Base-by-base conservation (phyloP, 1,140 invertebrate genomes). In the Vanessa atalanta region DNA sequence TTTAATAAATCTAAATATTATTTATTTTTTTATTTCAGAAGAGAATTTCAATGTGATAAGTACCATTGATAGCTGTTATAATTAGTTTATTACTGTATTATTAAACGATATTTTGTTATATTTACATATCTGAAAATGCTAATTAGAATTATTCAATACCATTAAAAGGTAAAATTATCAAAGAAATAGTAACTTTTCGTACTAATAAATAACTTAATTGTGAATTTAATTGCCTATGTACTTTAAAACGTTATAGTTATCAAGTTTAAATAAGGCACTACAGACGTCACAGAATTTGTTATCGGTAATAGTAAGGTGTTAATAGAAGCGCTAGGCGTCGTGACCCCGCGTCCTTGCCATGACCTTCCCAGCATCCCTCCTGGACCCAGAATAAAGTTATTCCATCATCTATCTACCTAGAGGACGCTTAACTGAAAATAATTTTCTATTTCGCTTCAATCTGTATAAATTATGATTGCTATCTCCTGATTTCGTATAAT, bases 301-400 rank as follows among this genome's bases (percentile, higher is more conserved):
- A 61, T 61, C 31, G 6, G 43, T 61, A 61, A 61, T 61, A 43
- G 43, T 23, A 50, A 63, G 68, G 68, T 51, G 43, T 64, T 20
- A 7, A 55, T 15, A 31, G 13, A 61, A 68, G 55, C 71, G 71
- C 65, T 66, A 50, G 73, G 72, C 76, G 76, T 73, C 79, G 82
- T 77, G 81, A 83, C 82, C 83, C 79, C 73, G 77, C 75, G 86
- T 83, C 89, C 87, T 91, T 90, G 80, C 57, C 74, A 76, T 79
- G 83, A 86, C 88, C 88, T 88, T 74, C 73, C 71, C 66, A 73
- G 76, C 74, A 70, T 78, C 26, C 60, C 61, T 76, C 80, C 82
- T 85, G 83, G 83, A 85, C 83, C 77, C 78, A 50, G 72, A 76
- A 82, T 85, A 81, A 86, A 2, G 78, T 85, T 86, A 84, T 82